Evolutionary conservation across 2,888 invertebrate species (phyloP).

Genomic region (Heliconius cydno): DNA sequence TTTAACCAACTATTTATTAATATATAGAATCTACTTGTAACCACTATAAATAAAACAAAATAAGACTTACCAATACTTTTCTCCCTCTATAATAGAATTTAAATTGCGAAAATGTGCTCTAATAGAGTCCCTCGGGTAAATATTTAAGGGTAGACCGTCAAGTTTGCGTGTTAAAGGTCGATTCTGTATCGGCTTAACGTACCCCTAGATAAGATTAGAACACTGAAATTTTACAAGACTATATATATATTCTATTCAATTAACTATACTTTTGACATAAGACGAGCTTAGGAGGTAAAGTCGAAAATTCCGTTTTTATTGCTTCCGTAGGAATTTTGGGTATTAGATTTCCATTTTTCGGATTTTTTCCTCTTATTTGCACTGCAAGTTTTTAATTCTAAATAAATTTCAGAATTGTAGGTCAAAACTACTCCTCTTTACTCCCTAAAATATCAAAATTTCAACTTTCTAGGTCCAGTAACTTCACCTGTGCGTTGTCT

Average conservation of each 20-base stretch:
- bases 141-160: conserved; percentile 39
- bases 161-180: conserved; percentile 40
- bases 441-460: not conserved
- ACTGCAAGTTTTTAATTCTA: too few relatives aligned
- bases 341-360: too few relatives aligned
- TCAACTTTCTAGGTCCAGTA: not conserved
- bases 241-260: conserved; percentile 36
- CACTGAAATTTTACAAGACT: conserved; percentile 33
- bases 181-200: conserved; percentile 40
- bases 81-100: conserved; percentile 2
- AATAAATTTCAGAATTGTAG: too few relatives aligned
- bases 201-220: conserved; percentile 43
- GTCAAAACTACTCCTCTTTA: not conserved
- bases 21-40: not conserved
- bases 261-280: conserved; percentile 28
- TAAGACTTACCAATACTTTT: not conserved
- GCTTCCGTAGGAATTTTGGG: too few relatives aligned
- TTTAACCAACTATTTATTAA: not conserved
- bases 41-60: not conserved
- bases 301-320: too few relatives aligned
- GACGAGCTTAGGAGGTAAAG: too few relatives aligned
- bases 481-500: not conserved
- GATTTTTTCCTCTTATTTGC: too few relatives aligned
- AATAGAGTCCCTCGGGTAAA: conserved; percentile 42
- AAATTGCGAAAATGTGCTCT: conserved; percentile 37